Base-by-base conservation (phyloP, 2,113 vertebrate genomes). In the Typhlomys cinereus region DNA sequence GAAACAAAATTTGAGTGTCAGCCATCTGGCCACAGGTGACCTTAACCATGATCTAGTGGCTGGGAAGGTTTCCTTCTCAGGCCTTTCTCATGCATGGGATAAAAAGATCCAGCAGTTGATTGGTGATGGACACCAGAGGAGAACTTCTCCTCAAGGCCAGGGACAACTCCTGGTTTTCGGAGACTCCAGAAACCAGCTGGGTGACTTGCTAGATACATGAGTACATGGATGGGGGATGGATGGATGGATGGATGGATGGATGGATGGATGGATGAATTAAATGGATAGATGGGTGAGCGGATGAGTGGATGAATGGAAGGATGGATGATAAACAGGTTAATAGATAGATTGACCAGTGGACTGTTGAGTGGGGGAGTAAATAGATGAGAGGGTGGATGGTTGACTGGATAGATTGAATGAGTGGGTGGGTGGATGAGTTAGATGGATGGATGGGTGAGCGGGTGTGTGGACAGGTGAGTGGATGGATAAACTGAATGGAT, bases 301-400 rank as follows among this genome's bases (percentile, higher is more conserved):
- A 8, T 75, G n/a, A 14, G 3, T 29, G 3, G 6, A 3, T 81
- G 29, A 54, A 48, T 9, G 31, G 9, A n/a, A 1, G 34, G 9
- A 0, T 36, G 1, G 39, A 14, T 50, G 3, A 1, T 44, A 4
- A 11, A 0, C 44, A 15, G 52, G 20, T 74, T 1, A 3, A 1
- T 52, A 10, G 57, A 5, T 76, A 1, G 2, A 25, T 64, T n/a
- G n/a, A n/a, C n/a, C n/a, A n/a, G n/a, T n/a, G n/a, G n/a, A n/a
- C 52, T 7, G 39, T 1, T 48, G 20, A 41, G 3, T 85, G 39
- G 18, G 0, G 48, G 25, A 23, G 0, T 87, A 25, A 18, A 9
- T 76, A 7, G 14, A 11, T 73, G 4, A 18, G 3, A 36, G 2
- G 25, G 1, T 34, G 4, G 23, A 2, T 71, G 39, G 3, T 1